These are phyloP conservation scores for Oxyruncus cristatus DNA, from an alignment of 2,113 vertebrate species.

Conservation along the genomic window DNA sequence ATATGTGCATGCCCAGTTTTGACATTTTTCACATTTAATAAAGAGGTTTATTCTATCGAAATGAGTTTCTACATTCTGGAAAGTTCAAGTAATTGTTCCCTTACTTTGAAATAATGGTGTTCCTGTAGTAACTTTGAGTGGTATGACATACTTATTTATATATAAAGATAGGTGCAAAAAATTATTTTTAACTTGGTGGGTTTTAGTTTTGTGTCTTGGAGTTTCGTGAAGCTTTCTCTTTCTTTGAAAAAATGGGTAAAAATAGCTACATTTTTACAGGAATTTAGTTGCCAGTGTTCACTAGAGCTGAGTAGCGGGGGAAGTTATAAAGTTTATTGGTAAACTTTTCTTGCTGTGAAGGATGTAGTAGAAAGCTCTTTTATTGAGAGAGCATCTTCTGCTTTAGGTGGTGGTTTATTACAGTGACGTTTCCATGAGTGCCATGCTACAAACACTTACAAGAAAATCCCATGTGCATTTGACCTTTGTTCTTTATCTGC, in stretches of 20 bases:
- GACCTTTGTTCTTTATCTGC: background rate
- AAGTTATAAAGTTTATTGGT: background rate
- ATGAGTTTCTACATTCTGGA: background rate
- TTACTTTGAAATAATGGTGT: background rate
- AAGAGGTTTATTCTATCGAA: background rate
- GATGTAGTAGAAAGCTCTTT: background rate
- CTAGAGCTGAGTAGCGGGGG: background rate
- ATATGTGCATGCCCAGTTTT: background rate
- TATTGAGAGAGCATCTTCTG: background rate
- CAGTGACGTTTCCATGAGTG: background rate
- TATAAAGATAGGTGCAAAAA: background rate
- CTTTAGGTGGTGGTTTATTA: background rate
- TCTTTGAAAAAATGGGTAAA: background rate
- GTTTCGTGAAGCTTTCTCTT: background rate
- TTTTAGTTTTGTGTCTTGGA: background rate
- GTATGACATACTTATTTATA: background rate
- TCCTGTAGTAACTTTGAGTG: background rate
- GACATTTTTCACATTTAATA: background rate
- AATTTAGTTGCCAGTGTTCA: background rate
- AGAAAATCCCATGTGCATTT: background rate
- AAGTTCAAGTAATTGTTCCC: background rate
- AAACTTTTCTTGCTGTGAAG: background rate
- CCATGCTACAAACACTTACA: background rate
- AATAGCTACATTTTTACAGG: background rate
- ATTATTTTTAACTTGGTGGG: background rate